A percentile compares a stretch with the other conserved stretches of the same genome.
Evolutionary conservation across 2,888 invertebrate genomes (phyloP).

Genomic region (Drosophila mulleri): DNA sequence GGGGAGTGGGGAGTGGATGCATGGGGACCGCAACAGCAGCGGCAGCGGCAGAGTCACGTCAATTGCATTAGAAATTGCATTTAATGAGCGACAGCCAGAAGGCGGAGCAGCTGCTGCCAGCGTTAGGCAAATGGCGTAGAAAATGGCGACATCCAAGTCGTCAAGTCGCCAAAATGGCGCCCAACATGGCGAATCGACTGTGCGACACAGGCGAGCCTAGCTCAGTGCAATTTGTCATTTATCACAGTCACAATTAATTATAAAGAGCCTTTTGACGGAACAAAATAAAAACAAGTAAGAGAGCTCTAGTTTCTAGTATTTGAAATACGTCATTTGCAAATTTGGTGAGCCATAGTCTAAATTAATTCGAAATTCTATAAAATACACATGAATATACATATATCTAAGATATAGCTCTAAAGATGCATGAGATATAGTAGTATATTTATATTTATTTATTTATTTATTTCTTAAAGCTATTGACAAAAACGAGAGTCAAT

Average conservation of each 20-base stretch:
- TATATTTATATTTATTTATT: no score
- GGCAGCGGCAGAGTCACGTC: slow-evolving; percentile 63
- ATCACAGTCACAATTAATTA: slow-evolving; percentile 24
- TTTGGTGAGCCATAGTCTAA: no score
- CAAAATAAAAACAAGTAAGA: no score
- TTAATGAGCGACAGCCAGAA: slow-evolving; percentile 58
- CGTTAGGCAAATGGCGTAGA: slow-evolving; percentile 63
- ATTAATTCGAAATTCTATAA: no score
- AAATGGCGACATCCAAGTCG: slow-evolving; percentile 68
- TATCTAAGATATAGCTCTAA: no score
- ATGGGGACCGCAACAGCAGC: slow-evolving; percentile 34
- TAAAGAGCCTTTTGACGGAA: background rate
- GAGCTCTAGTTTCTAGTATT: no score
- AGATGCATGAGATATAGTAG: no score
- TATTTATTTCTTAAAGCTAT: no score
- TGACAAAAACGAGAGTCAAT: no score
- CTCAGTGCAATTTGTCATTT: background rate
- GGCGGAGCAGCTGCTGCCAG: slow-evolving; percentile 39
- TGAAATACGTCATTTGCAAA: no score
- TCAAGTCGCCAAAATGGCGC: slow-evolving; percentile 59
- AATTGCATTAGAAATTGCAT: slow-evolving; percentile 77
- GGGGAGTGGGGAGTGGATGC: no score
- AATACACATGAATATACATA: no score
- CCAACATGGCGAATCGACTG: slow-evolving; percentile 11
- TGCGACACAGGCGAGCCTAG: background rate